Percentiles rank a stretch among this genome's conserved stretches.
Conservation (phyloP, 37 sponge, comb jelly and placozoan species). For the Ephydatia muelleri region DNA sequence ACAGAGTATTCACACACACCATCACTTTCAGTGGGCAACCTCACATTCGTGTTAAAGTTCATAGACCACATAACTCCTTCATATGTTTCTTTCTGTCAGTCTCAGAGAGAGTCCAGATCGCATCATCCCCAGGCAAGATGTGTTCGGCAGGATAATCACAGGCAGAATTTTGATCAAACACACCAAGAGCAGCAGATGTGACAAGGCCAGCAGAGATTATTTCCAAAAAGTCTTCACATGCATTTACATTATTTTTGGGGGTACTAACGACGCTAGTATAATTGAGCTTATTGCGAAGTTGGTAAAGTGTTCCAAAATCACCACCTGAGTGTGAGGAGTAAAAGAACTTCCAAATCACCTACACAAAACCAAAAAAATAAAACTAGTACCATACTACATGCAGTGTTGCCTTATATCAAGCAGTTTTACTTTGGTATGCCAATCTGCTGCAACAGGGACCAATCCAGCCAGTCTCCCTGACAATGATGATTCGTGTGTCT, state of each 20-base stretch:
- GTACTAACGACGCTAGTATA: slow-evolving; percentile 26
- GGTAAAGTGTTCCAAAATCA: slow-evolving; percentile 40
- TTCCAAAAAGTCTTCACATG: slow-evolving; percentile 41
- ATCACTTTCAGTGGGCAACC: slow-evolving; percentile 6
- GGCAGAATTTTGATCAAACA: slow-evolving; percentile 4
- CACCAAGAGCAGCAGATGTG: slow-evolving; percentile 16
- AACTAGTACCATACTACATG: neutral
- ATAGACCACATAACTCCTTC: neutral
- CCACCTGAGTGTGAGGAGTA: slow-evolving; percentile 21
- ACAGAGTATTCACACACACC: slow-evolving; percentile 5
- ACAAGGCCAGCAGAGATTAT: slow-evolving; percentile 7
- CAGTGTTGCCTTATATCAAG: slow-evolving; percentile 15
- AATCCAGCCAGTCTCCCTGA: slow-evolving; percentile 28
- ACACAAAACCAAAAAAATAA: slow-evolving; percentile 6
- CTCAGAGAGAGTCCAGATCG: neutral
- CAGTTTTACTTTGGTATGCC: slow-evolving; percentile 31
- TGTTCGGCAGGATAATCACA: slow-evolving; percentile 14
- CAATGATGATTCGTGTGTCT: neutral
- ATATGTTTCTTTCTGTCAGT: slow-evolving; percentile 14
- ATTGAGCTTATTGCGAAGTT: slow-evolving; percentile 22
- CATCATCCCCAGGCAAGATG: slow-evolving; percentile 10
- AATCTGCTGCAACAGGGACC: slow-evolving; percentile 30
- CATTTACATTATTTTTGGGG: slow-evolving; percentile 28
- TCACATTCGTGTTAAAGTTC: neutral
- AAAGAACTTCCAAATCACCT: slow-evolving; percentile 40